Evolutionary conservation across 2,888 invertebrate genomes (phyloP).

Genomic region (Dryobota labecula): DNA sequence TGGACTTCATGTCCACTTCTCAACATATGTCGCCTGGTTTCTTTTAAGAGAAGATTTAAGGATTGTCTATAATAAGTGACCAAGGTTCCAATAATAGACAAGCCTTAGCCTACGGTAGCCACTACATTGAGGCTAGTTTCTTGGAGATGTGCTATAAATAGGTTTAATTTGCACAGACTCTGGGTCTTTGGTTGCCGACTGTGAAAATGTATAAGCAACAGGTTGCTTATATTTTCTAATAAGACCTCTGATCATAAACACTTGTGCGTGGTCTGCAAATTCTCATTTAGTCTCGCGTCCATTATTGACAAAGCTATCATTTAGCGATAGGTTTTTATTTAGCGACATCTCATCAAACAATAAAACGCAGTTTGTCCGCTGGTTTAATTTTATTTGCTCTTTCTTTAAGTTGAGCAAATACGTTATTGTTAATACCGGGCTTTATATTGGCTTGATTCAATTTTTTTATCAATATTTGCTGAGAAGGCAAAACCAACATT

Average conservation of each 20-base stretch:
- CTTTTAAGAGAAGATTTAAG: neutral
- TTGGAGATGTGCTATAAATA: constrained; percentile 50
- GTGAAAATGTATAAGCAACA: constrained; percentile 60
- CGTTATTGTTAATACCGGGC: constrained; percentile 12
- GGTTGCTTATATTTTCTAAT: constrained; percentile 66
- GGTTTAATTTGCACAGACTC: constrained; percentile 57
- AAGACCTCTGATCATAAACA: constrained; percentile 50
- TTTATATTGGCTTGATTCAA: constrained; percentile 19
- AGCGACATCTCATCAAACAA: constrained; percentile 42
- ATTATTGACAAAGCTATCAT: constrained; percentile 29
- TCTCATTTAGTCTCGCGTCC: constrained; percentile 21
- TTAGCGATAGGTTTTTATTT: no score
- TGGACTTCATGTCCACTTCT: constrained; percentile 19
- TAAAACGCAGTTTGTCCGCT: constrained; percentile 16
- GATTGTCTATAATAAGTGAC: constrained; percentile 7
- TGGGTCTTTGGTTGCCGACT: constrained; percentile 60
- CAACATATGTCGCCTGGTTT: constrained; percentile 10
- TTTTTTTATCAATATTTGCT: neutral
- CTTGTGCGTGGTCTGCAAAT: constrained; percentile 41
- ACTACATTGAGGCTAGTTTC: constrained; percentile 61
- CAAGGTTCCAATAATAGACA: no score
- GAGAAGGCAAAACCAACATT: constrained; percentile 25
- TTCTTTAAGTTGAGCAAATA: constrained; percentile 10
- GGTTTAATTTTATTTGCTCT: constrained; percentile 16
- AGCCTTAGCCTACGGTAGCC: constrained; percentile 57